These are phyloP conservation scores for Lordiphosa mommai DNA, from an alignment of 1,140 invertebrate species.

Conservation along the genomic window DNA sequence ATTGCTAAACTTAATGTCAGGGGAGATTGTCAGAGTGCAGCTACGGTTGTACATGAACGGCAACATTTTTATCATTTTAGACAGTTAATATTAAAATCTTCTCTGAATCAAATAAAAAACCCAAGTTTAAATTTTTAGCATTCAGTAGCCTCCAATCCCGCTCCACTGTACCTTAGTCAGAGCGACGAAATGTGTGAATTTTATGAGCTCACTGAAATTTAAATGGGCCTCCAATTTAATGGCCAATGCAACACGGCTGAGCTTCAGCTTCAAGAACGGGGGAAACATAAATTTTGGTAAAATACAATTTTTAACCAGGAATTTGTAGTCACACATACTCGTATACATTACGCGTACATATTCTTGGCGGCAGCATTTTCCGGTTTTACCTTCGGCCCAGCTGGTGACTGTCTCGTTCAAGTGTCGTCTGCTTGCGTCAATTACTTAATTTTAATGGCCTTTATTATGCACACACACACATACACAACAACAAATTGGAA, in stretches of 20 bases:
- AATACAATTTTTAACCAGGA: slow-evolving; percentile 5
- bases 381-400: slow-evolving; percentile 37
- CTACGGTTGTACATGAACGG: no score
- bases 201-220: slow-evolving; percentile 50
- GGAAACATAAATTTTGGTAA: not conserved
- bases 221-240: slow-evolving; percentile 57
- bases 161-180: slow-evolving; percentile 15
- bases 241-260: slow-evolving; percentile 20
- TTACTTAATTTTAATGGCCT: slow-evolving; percentile 65
- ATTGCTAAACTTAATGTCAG: no score
- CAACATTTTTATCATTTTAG: no score
- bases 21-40: no score
- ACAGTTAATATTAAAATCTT: no score
- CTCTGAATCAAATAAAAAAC: no score
- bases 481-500: slow-evolving; percentile 29
- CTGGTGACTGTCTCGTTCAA: slow-evolving; percentile 10
- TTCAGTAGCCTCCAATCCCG: no score
- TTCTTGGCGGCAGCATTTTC: slow-evolving; percentile 29
- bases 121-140: no score
- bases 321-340: not conserved
- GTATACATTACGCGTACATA: not conserved
- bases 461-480: slow-evolving; percentile 47
- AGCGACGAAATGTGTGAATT: slow-evolving; percentile 45
- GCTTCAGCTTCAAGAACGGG: not conserved
- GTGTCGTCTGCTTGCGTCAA: slow-evolving; percentile 46